Evolutionary conservation across 23 tunicate species (phyloP).

Genomic region (Botrylloides violaceus): DNA sequence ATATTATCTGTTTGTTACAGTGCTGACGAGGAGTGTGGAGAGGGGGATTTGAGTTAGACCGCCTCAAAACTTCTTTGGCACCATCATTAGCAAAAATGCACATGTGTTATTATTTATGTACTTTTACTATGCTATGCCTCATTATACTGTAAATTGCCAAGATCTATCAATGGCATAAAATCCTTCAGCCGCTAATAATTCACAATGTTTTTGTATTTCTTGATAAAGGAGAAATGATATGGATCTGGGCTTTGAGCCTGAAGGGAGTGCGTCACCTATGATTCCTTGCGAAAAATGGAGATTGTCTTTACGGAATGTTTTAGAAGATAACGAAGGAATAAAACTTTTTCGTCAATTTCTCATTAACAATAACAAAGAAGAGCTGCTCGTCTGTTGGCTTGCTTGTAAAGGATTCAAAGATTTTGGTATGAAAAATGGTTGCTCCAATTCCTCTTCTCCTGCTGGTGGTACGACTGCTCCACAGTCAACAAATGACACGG

Average conservation of each 20-base stretch:
- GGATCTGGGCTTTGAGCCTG: slow-evolving; percentile 83
- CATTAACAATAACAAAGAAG: slow-evolving; percentile 26
- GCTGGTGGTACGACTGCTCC: slow-evolving; percentile 9
- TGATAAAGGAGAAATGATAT: slow-evolving; percentile 45
- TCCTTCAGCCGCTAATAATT: no score
- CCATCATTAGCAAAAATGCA: no score
- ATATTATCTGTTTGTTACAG: no score
- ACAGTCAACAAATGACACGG: neutral
- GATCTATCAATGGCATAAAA: no score
- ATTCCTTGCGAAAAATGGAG: slow-evolving; percentile 78
- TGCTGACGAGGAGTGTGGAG: no score
- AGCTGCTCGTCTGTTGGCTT: slow-evolving; percentile 60
- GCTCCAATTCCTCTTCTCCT: slow-evolving; percentile 65
- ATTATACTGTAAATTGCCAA: no score
- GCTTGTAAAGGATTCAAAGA: slow-evolving; percentile 88
- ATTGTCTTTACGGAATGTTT: slow-evolving; percentile 49
- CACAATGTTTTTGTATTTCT: neutral
- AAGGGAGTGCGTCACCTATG: slow-evolving; percentile 69
- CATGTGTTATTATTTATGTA: no score
- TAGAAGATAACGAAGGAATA: slow-evolving; percentile 79
- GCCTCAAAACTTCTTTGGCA: no score
- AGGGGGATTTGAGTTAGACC: no score
- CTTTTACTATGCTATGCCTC: no score
- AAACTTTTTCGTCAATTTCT: slow-evolving; percentile 37
- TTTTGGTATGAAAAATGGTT: slow-evolving; percentile 44